phyloP scores from a whole-genome alignment of 2,113 vertebrate genomes.

The Morone chrysops region DNA sequence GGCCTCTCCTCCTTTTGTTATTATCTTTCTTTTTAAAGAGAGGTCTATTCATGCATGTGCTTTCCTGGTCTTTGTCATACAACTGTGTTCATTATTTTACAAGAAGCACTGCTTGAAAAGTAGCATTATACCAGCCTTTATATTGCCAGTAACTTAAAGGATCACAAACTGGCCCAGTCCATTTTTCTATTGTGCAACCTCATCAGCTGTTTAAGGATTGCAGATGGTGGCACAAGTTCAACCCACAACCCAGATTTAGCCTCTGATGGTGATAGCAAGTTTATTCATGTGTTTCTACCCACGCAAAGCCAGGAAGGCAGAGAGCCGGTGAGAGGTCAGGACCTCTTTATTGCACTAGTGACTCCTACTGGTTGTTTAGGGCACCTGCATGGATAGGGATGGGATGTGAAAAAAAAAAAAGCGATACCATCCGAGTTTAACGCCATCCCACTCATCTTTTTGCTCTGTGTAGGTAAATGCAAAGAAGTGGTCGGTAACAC shows the following conservation, averaged over 20 bases:
- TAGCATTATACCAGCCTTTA: neutral
- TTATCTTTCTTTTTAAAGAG: conserved; percentile 25
- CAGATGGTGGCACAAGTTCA: neutral
- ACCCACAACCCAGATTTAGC: neutral
- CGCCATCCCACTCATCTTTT: neutral
- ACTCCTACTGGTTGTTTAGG: neutral
- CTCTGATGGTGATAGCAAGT: neutral
- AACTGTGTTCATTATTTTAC: conserved; percentile 13
- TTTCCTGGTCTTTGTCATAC: conserved; percentile 37
- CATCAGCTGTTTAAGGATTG: conserved; percentile 7
- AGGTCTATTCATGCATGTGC: conserved; percentile 27
- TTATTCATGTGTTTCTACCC: neutral
- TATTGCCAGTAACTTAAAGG: neutral
- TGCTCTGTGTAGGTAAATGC: neutral
- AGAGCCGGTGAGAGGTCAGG: neutral
- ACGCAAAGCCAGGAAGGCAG: conserved; percentile 12
- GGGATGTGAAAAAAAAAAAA: neutral
- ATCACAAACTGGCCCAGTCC: neutral
- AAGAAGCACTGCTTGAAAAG: neutral
- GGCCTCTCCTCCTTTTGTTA: conserved; percentile 22
- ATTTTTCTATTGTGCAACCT: neutral
- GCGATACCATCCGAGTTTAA: neutral
- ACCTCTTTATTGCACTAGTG: neutral
- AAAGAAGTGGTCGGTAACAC: neutral
- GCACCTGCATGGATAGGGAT: neutral